A percentile compares a stretch with the other conserved stretches of the same genome.
Conservation (phyloP, 2,113 vertebrate species). For the Hippocampus abdominalis region DNA sequence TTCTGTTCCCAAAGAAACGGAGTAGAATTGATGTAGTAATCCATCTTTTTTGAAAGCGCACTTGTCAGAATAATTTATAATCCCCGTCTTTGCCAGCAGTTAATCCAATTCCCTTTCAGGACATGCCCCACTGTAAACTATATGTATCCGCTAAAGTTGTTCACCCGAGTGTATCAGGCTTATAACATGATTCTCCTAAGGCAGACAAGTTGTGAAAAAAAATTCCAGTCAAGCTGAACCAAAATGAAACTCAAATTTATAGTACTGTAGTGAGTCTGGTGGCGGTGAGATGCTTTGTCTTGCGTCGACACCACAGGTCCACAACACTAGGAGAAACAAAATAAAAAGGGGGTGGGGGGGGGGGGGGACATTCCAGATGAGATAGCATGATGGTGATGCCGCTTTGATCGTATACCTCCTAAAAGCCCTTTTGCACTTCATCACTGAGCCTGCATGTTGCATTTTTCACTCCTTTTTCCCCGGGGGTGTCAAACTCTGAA, state of each 20-base stretch:
- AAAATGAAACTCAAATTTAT: constrained; percentile 8
- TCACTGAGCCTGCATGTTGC: neutral
- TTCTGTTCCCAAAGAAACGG: constrained; percentile 38
- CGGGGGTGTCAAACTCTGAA: neutral
- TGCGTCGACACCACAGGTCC: constrained; percentile 41
- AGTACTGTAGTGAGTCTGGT: constrained; percentile 33
- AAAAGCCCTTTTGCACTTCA: constrained; percentile 3
- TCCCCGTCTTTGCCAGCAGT: constrained; percentile 45
- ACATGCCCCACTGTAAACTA: constrained; percentile 42
- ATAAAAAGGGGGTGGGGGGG: neutral
- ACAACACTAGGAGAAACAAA: constrained; percentile 32
- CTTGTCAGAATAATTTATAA: constrained; percentile 57
- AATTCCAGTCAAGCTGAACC: constrained; percentile 22
- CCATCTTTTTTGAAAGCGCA: constrained; percentile 47
- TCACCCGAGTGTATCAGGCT: constrained; percentile 53
- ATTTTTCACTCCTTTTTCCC: neutral
- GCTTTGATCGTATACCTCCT: constrained; percentile 48
- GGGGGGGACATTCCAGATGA: constrained; percentile 55
- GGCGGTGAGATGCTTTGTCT: constrained; percentile 11
- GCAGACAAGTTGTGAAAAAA: constrained; percentile 38
- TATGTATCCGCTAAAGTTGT: constrained; percentile 46
- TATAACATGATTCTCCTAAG: constrained; percentile 40
- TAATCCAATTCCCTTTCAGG: constrained; percentile 62
- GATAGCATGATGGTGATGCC: constrained; percentile 31
- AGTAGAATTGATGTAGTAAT: constrained; percentile 46